Percentiles rank a stretch among this genome's conserved stretches.
These are phyloP conservation scores for Spisula subtruncata DNA, from an alignment of 2,888 invertebrate species.

Conservation along the genomic window DNA sequence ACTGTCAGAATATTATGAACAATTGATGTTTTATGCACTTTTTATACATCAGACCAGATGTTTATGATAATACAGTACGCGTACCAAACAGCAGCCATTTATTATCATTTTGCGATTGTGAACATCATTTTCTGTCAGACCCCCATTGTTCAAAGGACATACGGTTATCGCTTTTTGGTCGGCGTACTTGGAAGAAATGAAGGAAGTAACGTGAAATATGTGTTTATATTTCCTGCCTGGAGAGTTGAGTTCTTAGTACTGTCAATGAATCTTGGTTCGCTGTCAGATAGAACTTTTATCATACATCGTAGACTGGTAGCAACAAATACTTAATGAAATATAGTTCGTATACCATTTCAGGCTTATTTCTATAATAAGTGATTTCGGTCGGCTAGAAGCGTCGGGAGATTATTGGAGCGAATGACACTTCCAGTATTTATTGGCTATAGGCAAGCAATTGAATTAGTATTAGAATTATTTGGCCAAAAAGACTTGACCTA, in stretches of 20 bases:
- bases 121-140: neutral
- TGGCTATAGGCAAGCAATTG: neutral
- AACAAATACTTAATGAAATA: slow-evolving; percentile 42
- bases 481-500: neutral
- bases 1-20: neutral
- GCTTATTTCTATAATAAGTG: slow-evolving; percentile 16
- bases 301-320: neutral
- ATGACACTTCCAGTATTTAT: slow-evolving; percentile 11
- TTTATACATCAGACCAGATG: slow-evolving; percentile 17
- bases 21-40: neutral
- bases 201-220: neutral
- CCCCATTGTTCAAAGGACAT: neutral
- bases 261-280: neutral
- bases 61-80: neutral
- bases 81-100: neutral
- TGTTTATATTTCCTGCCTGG: neutral
- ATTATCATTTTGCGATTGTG: neutral
- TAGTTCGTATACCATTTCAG: slow-evolving; percentile 23
- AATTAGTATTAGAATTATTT: slow-evolving; percentile 6
- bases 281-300: neutral
- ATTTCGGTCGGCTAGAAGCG: neutral
- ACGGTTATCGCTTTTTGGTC: neutral
- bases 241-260: neutral
- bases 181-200: neutral
- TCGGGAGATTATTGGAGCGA: slow-evolving; percentile 17